Evolutionary conservation across 1,140 invertebrate genomes (phyloP).

Genomic region (Diabrotica undecimpunctata): DNA sequence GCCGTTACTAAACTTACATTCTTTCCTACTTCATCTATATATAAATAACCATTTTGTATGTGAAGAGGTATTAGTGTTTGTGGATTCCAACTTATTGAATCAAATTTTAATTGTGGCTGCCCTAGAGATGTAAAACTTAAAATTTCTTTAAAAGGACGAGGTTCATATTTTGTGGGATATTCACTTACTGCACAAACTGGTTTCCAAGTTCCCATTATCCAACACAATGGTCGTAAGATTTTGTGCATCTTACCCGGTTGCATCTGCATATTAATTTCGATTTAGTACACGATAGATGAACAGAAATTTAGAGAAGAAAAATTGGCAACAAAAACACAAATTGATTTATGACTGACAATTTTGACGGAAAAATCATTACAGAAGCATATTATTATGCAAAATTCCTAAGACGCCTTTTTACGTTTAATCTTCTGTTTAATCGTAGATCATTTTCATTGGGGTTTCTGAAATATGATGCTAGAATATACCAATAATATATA

Average conservation of each 20-base stretch:
- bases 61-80: not conserved
- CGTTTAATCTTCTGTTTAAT: too few species aligned
- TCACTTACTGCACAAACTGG: not conserved
- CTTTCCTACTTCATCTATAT: not conserved
- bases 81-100: not conserved
- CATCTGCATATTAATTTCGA: not conserved
- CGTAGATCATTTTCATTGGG: too few species aligned
- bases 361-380: too few species aligned
- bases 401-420: too few species aligned
- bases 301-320: too few species aligned
- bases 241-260: not conserved
- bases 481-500: too few species aligned
- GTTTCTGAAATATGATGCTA: too few species aligned
- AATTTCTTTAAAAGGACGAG: not conserved
- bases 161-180: not conserved
- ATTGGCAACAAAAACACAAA: too few species aligned
- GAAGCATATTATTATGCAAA: too few species aligned
- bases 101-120: not conserved
- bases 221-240: not conserved
- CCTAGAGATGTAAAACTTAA: not conserved
- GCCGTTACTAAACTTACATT: not conserved
- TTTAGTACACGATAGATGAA: not conserved
- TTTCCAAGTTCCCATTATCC: not conserved
- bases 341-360: too few species aligned
- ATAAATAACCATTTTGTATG: slow-evolving; percentile 3